Evolutionary conservation across 2,113 vertebrate species (phyloP).

Genomic region (Fukomys damarensis): DNA sequence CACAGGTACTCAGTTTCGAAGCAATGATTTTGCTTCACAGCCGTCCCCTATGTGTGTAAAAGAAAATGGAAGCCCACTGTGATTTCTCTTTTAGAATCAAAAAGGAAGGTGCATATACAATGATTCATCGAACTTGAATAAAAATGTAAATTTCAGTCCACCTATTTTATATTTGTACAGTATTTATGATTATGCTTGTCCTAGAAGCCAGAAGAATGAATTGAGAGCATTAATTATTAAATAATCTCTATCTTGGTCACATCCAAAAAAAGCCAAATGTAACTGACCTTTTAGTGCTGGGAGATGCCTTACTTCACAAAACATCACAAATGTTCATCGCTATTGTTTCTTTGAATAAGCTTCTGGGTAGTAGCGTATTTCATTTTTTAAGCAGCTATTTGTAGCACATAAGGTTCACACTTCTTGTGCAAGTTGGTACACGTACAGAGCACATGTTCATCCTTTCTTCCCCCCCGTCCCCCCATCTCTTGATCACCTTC

Average conservation of each 20-base stretch:
- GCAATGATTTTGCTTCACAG: neutral
- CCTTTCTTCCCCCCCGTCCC: neutral
- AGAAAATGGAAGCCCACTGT: neutral
- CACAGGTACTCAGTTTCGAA: neutral
- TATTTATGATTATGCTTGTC: neutral
- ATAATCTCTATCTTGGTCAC: slow-evolving; percentile 11
- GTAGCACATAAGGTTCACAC: too few species aligned
- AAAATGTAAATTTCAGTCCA: neutral
- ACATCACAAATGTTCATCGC: neutral
- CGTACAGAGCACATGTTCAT: neutral
- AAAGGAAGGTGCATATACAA: neutral
- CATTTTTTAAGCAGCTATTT: neutral
- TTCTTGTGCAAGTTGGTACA: neutral
- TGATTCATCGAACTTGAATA: neutral
- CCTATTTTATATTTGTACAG: neutral
- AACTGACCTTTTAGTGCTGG: neutral
- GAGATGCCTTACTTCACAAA: slow-evolving; percentile 35
- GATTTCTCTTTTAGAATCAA: slow-evolving; percentile 36
- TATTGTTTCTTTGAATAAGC: neutral
- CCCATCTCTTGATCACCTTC: neutral
- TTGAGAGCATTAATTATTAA: neutral
- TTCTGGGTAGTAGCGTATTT: neutral
- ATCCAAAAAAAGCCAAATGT: neutral
- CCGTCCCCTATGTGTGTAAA: neutral
- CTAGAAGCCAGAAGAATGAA: slow-evolving; percentile 1